phyloP scores from a whole-genome alignment of 2,888 invertebrate species.

The Schizaphis graminum region DNA sequence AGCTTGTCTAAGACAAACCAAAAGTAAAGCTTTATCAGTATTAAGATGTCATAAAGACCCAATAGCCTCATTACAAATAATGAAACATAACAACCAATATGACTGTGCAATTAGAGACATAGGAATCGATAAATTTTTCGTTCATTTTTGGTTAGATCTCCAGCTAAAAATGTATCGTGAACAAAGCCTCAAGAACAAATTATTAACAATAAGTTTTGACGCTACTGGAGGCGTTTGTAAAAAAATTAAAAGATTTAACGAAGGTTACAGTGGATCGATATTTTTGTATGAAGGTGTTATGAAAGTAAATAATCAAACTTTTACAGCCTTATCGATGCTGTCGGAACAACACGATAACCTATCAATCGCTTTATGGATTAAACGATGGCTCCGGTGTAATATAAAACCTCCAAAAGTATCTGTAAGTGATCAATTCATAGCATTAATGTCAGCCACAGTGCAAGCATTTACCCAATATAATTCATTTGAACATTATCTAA shows the following conservation, averaged over 20 bases:
- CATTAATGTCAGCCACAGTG: conserved; percentile 46
- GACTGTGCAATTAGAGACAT: neutral
- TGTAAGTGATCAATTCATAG: conserved; percentile 55
- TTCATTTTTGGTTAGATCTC: conserved; percentile 63
- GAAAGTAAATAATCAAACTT: conserved; percentile 39
- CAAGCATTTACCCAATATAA: conserved; percentile 44
- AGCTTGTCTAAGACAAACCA: too few species aligned
- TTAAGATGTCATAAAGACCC: too few species aligned
- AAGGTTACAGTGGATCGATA: neutral
- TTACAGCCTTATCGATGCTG: conserved; percentile 59
- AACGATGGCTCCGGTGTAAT: conserved; percentile 62
- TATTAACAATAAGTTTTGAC: conserved; percentile 52
- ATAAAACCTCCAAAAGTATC: conserved; percentile 52
- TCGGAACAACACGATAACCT: conserved; percentile 62
- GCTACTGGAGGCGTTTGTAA: conserved; percentile 61
- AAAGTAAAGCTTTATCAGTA: too few species aligned
- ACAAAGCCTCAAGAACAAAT: neutral
- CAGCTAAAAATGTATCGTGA: conserved; percentile 53
- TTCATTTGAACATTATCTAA: conserved; percentile 31
- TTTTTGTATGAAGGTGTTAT: conserved; percentile 63
- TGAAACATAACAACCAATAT: too few species aligned
- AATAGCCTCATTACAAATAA: too few species aligned
- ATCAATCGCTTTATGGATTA: conserved; percentile 64
- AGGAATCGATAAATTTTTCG: conserved; percentile 45
- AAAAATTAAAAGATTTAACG: conserved; percentile 47